A percentile compares a stretch with the other conserved stretches of the same genome.
Evolutionary conservation across 2,888 invertebrate genomes (phyloP).

Genomic region (Lasioglossum leucozonium): DNA sequence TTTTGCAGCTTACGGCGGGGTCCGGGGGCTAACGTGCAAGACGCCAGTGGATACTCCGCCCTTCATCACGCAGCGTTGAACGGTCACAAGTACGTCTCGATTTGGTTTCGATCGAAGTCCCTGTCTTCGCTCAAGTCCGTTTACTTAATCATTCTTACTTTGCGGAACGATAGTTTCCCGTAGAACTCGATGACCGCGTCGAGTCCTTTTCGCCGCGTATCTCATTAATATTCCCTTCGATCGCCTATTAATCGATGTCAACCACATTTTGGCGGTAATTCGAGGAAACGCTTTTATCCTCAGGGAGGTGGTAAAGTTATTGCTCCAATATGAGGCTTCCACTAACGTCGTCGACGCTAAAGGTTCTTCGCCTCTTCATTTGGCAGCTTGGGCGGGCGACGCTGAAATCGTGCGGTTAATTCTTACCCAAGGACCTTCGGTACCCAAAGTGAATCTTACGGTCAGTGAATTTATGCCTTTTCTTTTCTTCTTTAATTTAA

Average conservation of each 20-base stretch:
- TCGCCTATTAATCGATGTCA: constrained; percentile 42
- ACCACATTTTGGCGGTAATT: constrained; percentile 51
- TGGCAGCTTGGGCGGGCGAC: constrained; percentile 98
- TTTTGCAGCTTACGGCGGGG: constrained; percentile 92
- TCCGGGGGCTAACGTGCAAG: constrained; percentile 96
- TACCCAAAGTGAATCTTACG: constrained; percentile 93
- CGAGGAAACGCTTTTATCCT: constrained; percentile 48
- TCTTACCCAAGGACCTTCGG: constrained; percentile 92
- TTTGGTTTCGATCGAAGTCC: neutral
- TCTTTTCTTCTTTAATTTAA: constrained; percentile 17
- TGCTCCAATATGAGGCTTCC: constrained; percentile 94
- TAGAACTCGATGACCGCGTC: neutral
- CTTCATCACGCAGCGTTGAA: constrained; percentile 97
- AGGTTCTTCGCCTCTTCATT: constrained; percentile 96
- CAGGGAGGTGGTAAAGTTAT: constrained; percentile 93
- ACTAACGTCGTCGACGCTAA: constrained; percentile 95
- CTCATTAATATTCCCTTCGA: constrained; percentile 37
- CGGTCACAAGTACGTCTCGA: constrained; percentile 92
- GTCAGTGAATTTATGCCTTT: constrained; percentile 85
- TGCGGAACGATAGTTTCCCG: neutral
- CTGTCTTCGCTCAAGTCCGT: constrained; percentile 12
- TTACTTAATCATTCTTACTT: neutral
- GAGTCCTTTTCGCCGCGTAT: neutral
- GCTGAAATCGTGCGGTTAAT: constrained; percentile 94
- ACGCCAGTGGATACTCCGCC: constrained; percentile 96